These are phyloP conservation scores for Anser brachyrhynchus DNA, from an alignment of 2,113 vertebrate genomes.

Conservation along the genomic window DNA sequence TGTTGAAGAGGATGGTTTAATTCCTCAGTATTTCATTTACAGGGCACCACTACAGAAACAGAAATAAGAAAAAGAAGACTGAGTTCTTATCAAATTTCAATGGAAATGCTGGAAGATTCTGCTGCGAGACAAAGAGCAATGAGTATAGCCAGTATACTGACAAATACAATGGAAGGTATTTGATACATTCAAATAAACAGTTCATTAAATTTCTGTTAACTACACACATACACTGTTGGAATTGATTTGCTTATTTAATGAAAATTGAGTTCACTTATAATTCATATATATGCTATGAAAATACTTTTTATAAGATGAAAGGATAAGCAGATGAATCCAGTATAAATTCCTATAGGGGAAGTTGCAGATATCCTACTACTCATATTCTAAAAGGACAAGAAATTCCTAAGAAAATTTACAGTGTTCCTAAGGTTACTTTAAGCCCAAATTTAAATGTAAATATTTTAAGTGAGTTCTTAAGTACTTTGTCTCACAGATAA, in stretches of 20 bases:
- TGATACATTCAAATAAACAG: background rate
- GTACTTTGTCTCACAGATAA: background rate
- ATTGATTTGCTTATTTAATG: background rate
- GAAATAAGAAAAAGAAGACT: constrained; percentile 84
- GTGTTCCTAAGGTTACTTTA: background rate
- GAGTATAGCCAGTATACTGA: constrained; percentile 93
- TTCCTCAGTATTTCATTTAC: constrained; percentile 65
- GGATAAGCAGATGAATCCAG: background rate
- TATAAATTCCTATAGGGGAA: background rate
- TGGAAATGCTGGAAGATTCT: constrained; percentile 86
- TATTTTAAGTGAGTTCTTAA: background rate
- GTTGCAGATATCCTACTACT: background rate
- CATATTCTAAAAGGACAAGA: background rate
- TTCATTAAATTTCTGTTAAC: background rate
- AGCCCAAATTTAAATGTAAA: background rate
- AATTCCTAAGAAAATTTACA: background rate
- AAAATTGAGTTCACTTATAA: background rate
- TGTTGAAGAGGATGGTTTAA: constrained; percentile 54
- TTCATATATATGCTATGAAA: background rate
- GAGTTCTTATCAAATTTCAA: constrained; percentile 84
- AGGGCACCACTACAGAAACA: constrained; percentile 90
- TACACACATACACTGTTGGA: background rate
- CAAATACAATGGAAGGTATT: constrained; percentile 95
- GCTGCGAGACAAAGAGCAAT: constrained; percentile 86
- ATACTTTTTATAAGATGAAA: background rate